Evolutionary conservation across 53 echinoderm and acorn worm genomes (phyloP).

Genomic region (Astropecten irregularis): DNA sequence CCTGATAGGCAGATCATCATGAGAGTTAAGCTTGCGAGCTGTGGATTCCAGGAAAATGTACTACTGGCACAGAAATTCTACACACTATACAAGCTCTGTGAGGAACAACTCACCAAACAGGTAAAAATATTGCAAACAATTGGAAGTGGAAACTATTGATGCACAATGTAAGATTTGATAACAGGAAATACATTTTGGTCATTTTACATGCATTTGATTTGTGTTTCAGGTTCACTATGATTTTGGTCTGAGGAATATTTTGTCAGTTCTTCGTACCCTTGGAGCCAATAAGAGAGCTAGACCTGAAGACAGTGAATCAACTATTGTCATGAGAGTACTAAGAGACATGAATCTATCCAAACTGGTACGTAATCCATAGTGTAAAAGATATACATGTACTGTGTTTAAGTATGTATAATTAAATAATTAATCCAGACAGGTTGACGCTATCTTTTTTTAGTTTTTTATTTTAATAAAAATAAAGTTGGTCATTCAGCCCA

Average conservation of each 20-base stretch:
- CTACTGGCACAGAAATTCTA: slow-evolving; percentile 97
- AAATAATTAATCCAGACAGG: too few species aligned
- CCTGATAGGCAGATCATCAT: slow-evolving; percentile 99
- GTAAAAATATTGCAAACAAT: neutral
- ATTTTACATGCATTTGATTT: neutral
- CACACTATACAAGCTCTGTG: slow-evolving; percentile 97
- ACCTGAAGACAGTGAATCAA: slow-evolving; percentile 93
- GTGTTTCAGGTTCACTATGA: slow-evolving; percentile 93
- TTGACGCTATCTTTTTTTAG: too few species aligned
- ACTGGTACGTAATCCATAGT: slow-evolving; percentile 84
- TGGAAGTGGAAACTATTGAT: neutral
- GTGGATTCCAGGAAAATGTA: slow-evolving; percentile 99
- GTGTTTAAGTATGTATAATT: too few species aligned
- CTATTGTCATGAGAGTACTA: slow-evolving; percentile 98
- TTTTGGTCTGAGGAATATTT: slow-evolving; percentile 96
- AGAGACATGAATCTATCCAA: slow-evolving; percentile 98
- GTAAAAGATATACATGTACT: too few species aligned
- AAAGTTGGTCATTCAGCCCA: too few species aligned
- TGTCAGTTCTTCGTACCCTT: slow-evolving; percentile 94
- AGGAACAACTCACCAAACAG: slow-evolving; percentile 99
- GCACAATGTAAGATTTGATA: neutral
- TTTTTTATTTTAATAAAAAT: too few species aligned
- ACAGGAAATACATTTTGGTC: neutral
- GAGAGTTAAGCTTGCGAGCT: slow-evolving; percentile 97
- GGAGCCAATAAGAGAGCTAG: slow-evolving; percentile 96